phyloP scores from a whole-genome alignment of 2,113 vertebrate species.

The Tursiops truncatus region DNA sequence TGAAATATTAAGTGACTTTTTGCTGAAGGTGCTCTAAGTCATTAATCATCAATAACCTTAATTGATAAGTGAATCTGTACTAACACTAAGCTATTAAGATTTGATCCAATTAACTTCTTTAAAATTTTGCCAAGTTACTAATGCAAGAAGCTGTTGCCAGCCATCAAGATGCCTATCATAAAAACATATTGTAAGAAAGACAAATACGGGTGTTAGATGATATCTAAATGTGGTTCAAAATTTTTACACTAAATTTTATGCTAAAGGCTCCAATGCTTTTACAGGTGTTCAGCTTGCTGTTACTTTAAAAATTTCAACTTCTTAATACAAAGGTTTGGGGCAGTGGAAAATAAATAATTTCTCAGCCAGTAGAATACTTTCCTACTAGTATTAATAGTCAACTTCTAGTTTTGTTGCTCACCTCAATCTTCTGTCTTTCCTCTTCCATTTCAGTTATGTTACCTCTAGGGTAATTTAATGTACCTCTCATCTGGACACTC shows the following conservation, averaged over 20 bases:
- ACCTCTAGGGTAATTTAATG: background rate
- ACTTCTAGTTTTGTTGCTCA: background rate
- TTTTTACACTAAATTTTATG: background rate
- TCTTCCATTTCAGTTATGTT: background rate
- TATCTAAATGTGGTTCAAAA: background rate
- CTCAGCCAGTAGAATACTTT: background rate
- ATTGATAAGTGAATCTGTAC: background rate
- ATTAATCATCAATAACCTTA: background rate
- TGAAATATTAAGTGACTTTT: background rate
- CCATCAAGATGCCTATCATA: background rate
- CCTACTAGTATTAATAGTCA: background rate
- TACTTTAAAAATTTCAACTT: background rate
- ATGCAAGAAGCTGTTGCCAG: background rate
- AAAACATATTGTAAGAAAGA: background rate
- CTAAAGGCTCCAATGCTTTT: background rate
- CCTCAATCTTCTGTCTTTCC: background rate
- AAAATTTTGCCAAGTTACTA: background rate
- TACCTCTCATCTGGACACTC: background rate
- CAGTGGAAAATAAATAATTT: background rate
- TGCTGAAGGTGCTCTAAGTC: background rate
- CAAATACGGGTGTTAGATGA: background rate
- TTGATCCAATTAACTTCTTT: constrained; percentile 3
- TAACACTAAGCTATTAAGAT: background rate
- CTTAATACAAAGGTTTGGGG: background rate
- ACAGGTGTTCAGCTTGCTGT: background rate